Base-by-base conservation (phyloP, 2,888 invertebrate species). In the Parapristionchus giblindavisi region DNA sequence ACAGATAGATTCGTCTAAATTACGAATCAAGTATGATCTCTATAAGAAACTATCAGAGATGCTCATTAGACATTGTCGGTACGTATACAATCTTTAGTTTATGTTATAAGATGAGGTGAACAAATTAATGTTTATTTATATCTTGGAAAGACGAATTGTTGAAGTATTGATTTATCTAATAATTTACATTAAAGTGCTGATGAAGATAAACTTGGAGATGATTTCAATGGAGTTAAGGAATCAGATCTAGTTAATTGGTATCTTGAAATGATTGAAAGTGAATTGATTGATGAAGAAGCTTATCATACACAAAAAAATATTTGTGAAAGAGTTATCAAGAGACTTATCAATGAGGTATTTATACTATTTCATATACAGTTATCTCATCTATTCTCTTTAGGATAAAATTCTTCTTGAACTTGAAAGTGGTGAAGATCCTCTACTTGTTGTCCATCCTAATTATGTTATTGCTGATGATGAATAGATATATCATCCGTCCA, bases 371-470 rank as follows among this genome's bases (percentile, higher is more conserved):
- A 24, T n/a, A n/a, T 36, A 61, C 36, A 24, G 61, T 36, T 24
- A 36, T 36, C 58, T 32, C n/a, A 34, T 34, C 1, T 38, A 5
- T 65, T 65, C 51, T 6, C 2, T 56, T 43, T 51, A 66, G 56
- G 63, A 66, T n/a, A 66, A 66, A 54, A 66, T 74, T 29, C 54
- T 74, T 1, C 38, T 63, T 21, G 91, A 91, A 77, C 68, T 81
- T 11, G 81, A 79, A 36, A 90, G 91, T 0, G 92, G 92, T 76
- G 92, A 93, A 43, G 94, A 96, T 89, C 94, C 95, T 0, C 89
- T 94, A 56, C 89, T 98, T 5, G 94, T 97, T 24, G 96, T 97
- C 0, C 97, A 99, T 91, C 98, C 98, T 0, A 96, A 97, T 90
- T 98, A 96, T 88, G 92, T 94, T 63, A 91, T 94, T 61, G 94